phyloP scores from a whole-genome alignment of 2,888 invertebrate genomes.

The Syritta pipiens region DNA sequence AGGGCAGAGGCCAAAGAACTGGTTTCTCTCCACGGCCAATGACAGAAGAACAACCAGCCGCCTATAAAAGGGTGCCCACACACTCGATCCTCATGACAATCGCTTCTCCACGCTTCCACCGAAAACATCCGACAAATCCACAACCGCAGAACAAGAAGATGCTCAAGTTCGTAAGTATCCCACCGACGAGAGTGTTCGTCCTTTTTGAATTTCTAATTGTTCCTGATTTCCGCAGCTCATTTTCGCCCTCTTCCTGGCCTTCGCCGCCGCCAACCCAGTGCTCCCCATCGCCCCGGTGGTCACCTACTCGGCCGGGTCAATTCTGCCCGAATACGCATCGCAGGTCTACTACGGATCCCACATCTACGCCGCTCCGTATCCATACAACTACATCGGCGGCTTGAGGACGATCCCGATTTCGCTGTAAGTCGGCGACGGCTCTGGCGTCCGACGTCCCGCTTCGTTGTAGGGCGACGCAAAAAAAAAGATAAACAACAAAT shows the following conservation, averaged over 20 bases:
- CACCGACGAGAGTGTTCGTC: background rate
- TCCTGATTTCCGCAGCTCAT: too few relatives aligned
- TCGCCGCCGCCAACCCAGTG: slow-evolving; percentile 81
- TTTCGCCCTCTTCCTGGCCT: slow-evolving; percentile 79
- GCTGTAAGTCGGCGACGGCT: too few relatives aligned
- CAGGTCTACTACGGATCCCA: slow-evolving; percentile 72
- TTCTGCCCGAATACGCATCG: slow-evolving; percentile 43
- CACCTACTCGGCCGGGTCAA: slow-evolving; percentile 39
- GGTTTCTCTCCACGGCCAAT: slow-evolving; percentile 11
- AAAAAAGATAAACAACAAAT: background rate
- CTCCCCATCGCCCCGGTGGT: slow-evolving; percentile 39
- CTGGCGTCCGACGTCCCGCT: too few relatives aligned
- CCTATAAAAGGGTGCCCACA: slow-evolving; percentile 56
- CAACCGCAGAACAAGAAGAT: slow-evolving; percentile 30
- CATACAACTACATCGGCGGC: slow-evolving; percentile 67
- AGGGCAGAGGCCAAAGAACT: slow-evolving; percentile 52
- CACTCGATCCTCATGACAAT: slow-evolving; percentile 40
- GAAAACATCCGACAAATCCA: slow-evolving; percentile 14
- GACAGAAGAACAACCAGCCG: background rate
- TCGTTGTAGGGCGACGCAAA: too few relatives aligned
- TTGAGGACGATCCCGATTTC: slow-evolving; percentile 37
- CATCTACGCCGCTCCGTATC: slow-evolving; percentile 75
- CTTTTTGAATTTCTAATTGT: too few relatives aligned
- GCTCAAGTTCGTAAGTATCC: slow-evolving; percentile 49
- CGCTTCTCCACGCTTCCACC: slow-evolving; percentile 41